These are phyloP conservation scores for Diabrotica balteata DNA, from an alignment of 2,888 invertebrate genomes.

Conservation along the genomic window DNA sequence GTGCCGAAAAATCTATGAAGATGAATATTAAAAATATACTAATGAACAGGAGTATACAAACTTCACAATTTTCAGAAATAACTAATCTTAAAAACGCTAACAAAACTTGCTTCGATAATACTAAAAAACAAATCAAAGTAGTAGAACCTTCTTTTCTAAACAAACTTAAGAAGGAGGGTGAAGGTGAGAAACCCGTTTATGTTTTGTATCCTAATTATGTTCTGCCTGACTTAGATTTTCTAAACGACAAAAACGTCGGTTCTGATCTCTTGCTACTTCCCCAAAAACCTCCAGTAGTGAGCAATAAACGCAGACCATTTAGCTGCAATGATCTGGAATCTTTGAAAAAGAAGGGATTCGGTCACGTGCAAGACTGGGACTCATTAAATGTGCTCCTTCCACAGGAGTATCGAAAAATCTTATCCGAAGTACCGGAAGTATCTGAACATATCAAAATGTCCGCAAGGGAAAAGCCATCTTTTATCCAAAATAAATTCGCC, in stretches of 20 bases:
- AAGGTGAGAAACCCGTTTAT: conserved; percentile 78
- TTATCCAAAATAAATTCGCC: conserved; percentile 64
- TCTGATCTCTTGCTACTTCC: conserved; percentile 79
- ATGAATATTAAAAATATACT: conserved; percentile 57
- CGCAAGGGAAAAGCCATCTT: conserved; percentile 63
- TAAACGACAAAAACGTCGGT: conserved; percentile 61
- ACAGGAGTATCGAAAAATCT: conserved; percentile 78
- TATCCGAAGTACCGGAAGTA: conserved; percentile 82
- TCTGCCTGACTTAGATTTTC: conserved; percentile 86
- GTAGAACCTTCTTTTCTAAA: conserved; percentile 75
- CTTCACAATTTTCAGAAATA: conserved; percentile 60
- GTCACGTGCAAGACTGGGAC: conserved; percentile 92
- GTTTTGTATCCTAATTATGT: conserved; percentile 92
- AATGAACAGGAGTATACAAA: conserved; percentile 79
- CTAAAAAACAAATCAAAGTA: conserved; percentile 65
- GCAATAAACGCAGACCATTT: conserved; percentile 69
- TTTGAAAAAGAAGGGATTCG: conserved; percentile 79
- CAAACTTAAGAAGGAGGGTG: conserved; percentile 65
- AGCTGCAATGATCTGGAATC: conserved; percentile 85
- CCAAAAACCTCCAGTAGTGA: conserved; percentile 61
- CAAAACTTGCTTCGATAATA: conserved; percentile 43
- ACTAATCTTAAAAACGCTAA: conserved; percentile 51
- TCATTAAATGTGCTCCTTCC: conserved; percentile 89
- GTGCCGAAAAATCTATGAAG: conserved; percentile 34
- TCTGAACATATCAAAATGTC: conserved; percentile 70